Base-by-base conservation (phyloP, 2,113 vertebrate species). In the Callaeas wilsoni region DNA sequence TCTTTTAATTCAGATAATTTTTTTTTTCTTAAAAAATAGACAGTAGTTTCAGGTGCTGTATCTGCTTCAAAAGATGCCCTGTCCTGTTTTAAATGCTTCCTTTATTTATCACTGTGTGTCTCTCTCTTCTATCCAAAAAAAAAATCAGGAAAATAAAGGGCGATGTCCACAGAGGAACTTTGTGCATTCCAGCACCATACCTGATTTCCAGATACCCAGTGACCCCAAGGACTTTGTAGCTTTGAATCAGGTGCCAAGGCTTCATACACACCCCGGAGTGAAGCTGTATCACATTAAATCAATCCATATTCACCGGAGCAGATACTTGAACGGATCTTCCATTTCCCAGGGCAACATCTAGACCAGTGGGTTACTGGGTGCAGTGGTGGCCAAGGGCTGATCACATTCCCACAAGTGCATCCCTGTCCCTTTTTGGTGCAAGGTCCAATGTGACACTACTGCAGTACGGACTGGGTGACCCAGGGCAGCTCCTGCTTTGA, bases 391-490 rank as follows among this genome's bases (percentile, higher is more conserved):
- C 50, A 65, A 23, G 47, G 52, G 50, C 55, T 32, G 52, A 49
- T 53, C 56, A 13, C 11, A 1, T 44, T 84, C 41, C 67, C 23
- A 32, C 25, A 65, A 16, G 29, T 37, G 20, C 35, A 76, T 7
- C 64, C 46, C 60, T 62, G 55, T 41, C 50, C 14, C 19, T 20
- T 50, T 70, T 37, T 74, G 46, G 39, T 16, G 56, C 56, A 37
- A 84, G 17, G 29, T 74, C 74, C 15, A 8, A 4, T 29, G 49
- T 7, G 5, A 70, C 52, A 3, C 42, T 57, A n/a, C 1, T 52
- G 56, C 44, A 50, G 41, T 4, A 22, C 0, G 0, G 53, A 17
- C 69, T 62, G 77, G 13, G n/a, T n/a, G 44, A 82, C 30, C 35
- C 52, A 78, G 52, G 77, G 59, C 50, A 87, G 30, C 33, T 89